A percentile compares a stretch with the other conserved stretches of the same genome.
phyloP scores from a whole-genome alignment of 2,888 invertebrate species.

The Polyommatus icarus region DNA sequence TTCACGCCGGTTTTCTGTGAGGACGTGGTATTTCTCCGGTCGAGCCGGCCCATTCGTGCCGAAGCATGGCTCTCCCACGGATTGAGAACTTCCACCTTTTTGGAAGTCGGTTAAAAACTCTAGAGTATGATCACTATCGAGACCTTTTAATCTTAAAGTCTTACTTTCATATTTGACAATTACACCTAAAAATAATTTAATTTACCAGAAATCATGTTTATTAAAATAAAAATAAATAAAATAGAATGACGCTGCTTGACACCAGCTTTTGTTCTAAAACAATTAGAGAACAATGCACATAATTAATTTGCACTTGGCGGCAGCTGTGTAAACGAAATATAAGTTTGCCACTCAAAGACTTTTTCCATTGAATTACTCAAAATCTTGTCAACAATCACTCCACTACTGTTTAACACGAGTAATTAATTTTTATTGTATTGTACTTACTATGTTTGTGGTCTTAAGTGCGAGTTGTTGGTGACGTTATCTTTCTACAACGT shows the following conservation, averaged over 20 bases:
- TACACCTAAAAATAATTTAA: too few species aligned
- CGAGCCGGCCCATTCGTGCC: too few species aligned
- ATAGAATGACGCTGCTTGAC: not conserved
- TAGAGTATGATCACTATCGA: too few species aligned
- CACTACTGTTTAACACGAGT: not conserved
- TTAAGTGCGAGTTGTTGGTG: not conserved
- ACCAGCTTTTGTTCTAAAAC: constrained; percentile 51
- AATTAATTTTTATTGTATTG: constrained; percentile 15
- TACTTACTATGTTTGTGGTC: constrained; percentile 1
- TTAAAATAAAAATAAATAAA: constrained; percentile 2
- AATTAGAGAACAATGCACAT: constrained; percentile 46
- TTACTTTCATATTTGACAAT: not conserved
- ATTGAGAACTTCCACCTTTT: too few species aligned
- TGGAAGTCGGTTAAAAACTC: too few species aligned
- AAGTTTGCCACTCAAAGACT: constrained; percentile 52
- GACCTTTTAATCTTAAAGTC: too few species aligned
- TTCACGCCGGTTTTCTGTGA: too few species aligned
- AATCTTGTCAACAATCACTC: constrained; percentile 8
- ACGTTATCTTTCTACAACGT: not conserved
- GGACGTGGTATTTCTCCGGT: too few species aligned
- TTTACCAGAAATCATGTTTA: not conserved
- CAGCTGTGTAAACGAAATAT: constrained; percentile 56
- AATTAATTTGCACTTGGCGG: constrained; percentile 55
- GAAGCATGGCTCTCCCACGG: too few species aligned
- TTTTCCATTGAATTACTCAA: constrained; percentile 42